Evolutionary conservation across 1,140 invertebrate species (phyloP).

Genomic region (Drusus annulatus): DNA sequence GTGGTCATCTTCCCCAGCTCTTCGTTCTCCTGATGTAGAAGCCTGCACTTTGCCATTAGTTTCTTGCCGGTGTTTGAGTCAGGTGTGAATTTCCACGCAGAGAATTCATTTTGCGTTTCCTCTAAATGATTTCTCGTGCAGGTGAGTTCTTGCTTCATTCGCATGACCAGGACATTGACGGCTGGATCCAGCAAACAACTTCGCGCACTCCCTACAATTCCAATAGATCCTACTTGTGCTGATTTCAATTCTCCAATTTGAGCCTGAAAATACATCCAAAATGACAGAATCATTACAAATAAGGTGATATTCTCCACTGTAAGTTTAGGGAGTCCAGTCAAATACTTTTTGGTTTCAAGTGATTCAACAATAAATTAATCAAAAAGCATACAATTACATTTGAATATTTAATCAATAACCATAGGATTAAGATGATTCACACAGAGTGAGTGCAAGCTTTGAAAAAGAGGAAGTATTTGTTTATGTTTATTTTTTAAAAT

Average conservation of each 20-base stretch:
- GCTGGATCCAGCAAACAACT: constrained; percentile 94
- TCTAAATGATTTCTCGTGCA: constrained; percentile 92
- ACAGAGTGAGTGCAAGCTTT: too few relatives aligned
- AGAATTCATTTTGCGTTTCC: constrained; percentile 97
- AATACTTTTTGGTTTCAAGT: too few relatives aligned
- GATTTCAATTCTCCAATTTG: constrained; percentile 93
- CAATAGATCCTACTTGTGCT: constrained; percentile 82
- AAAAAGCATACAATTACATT: too few relatives aligned
- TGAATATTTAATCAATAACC: too few relatives aligned
- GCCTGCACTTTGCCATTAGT: constrained; percentile 96
- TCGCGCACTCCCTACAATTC: constrained; percentile 74
- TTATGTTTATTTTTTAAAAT: too few relatives aligned
- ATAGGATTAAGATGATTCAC: too few relatives aligned
- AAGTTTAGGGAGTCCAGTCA: too few relatives aligned
- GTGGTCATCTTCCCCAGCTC: constrained; percentile 96
- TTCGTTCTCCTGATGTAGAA: constrained; percentile 98
- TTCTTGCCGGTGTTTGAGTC: constrained; percentile 98
- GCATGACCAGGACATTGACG: constrained; percentile 94
- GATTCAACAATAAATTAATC: too few relatives aligned
- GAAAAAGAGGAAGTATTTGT: too few relatives aligned
- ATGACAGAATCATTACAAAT: too few relatives aligned
- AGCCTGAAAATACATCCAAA: constrained; percentile 73
- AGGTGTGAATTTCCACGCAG: constrained; percentile 98
- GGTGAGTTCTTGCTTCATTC: constrained; percentile 92
- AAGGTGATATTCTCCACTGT: too few relatives aligned